These are phyloP conservation scores for Herpailurus yagouaroundi DNA, from an alignment of 2,113 vertebrate species.

Conservation along the genomic window DNA sequence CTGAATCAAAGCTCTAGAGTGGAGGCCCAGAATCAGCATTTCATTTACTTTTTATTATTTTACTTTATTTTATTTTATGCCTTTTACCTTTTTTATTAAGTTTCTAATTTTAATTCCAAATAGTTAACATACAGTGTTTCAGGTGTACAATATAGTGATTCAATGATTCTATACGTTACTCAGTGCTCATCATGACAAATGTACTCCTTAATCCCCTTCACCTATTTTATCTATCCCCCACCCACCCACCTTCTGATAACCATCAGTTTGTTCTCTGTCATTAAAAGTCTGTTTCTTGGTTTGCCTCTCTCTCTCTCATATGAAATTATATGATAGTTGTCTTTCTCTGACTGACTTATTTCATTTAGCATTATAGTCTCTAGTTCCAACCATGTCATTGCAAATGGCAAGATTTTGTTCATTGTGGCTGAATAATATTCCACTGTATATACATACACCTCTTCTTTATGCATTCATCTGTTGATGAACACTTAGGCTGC, in stretches of 20 bases:
- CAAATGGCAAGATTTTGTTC: background rate
- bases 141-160: background rate
- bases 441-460: background rate
- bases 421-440: background rate
- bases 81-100: background rate
- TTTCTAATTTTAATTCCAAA: background rate
- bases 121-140: background rate
- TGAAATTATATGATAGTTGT: background rate
- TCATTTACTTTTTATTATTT: background rate
- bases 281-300: background rate
- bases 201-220: background rate
- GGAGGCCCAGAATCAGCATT: background rate
- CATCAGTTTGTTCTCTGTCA: background rate
- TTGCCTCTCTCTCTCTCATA: background rate
- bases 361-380: background rate
- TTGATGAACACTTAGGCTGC: background rate
- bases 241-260: background rate
- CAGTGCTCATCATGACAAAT: background rate
- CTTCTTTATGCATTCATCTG: background rate
- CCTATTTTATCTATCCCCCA: background rate
- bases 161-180: background rate
- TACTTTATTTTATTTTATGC: background rate
- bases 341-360: background rate
- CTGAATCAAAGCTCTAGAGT: background rate
- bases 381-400: background rate